Evolutionary conservation across 2,888 invertebrate genomes (phyloP).

Genomic region (Troides helena): DNA sequence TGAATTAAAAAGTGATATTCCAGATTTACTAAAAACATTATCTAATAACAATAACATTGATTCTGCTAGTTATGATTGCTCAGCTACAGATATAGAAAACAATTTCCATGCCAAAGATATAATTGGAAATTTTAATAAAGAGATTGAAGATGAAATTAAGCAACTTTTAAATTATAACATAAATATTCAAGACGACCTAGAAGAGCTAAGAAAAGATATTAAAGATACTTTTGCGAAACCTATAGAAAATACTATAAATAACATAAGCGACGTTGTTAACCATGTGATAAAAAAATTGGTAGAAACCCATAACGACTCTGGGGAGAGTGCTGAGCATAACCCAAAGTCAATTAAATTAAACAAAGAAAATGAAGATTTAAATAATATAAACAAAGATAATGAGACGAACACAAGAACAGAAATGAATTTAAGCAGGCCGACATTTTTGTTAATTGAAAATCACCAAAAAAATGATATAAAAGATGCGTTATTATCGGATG

Average conservation of each 20-base stretch:
- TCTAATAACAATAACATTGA: conserved; percentile 63
- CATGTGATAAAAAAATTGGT: conserved; percentile 75
- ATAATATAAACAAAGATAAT: conserved; percentile 60
- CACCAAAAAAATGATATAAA: conserved; percentile 68
- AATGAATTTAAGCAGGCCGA: conserved; percentile 71
- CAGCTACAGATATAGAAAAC: conserved; percentile 70
- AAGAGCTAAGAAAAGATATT: conserved; percentile 73
- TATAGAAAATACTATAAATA: conserved; percentile 74
- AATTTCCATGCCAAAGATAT: conserved; percentile 74
- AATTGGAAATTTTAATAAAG: conserved; percentile 81
- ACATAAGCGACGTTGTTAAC: conserved; percentile 76
- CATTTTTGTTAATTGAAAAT: conserved; percentile 69
- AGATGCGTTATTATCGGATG: conserved; percentile 81
- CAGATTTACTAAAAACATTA: conserved; percentile 69
- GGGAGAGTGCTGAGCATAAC: conserved; percentile 44
- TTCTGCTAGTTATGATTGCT: conserved; percentile 46
- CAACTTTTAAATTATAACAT: conserved; percentile 72
- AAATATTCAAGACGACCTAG: conserved; percentile 71
- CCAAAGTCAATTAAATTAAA: conserved; percentile 35
- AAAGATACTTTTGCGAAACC: conserved; percentile 74
- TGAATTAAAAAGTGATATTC: conserved; percentile 57
- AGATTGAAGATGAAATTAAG: conserved; percentile 81
- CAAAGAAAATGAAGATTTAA: conserved; percentile 45
- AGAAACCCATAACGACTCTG: conserved; percentile 57
- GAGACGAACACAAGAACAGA: conserved; percentile 64